phyloP scores from a whole-genome alignment of 2,888 invertebrate genomes.

The Sphaerophoria taeniata region DNA sequence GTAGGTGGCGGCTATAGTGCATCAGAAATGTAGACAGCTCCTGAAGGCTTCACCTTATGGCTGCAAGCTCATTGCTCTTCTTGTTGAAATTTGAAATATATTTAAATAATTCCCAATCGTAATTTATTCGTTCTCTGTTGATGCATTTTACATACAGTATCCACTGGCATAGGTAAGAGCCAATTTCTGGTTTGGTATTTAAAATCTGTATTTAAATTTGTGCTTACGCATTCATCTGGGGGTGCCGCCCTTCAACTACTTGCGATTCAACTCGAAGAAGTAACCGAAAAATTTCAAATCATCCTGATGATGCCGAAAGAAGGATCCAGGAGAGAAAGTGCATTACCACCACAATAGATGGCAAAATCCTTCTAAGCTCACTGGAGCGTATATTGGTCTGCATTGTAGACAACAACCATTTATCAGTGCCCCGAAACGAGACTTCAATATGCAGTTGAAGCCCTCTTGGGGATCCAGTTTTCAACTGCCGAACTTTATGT shows the following conservation, averaged over 20 bases:
- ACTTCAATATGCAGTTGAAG: constrained; percentile 50
- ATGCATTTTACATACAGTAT: constrained; percentile 60
- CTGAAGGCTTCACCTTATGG: neutral
- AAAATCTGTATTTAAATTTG: constrained; percentile 71
- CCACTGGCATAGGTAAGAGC: constrained; percentile 60
- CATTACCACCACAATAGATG: constrained; percentile 16
- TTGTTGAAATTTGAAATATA: constrained; percentile 31
- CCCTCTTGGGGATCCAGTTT: constrained; percentile 16
- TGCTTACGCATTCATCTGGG: constrained; percentile 54
- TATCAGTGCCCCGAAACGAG: constrained; percentile 37
- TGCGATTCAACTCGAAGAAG: constrained; percentile 14
- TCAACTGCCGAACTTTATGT: constrained; percentile 9
- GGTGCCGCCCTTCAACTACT: neutral
- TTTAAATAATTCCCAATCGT: constrained; percentile 69
- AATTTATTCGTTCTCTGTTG: constrained; percentile 54
- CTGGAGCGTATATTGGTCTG: constrained; percentile 65
- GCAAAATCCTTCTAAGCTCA: constrained; percentile 8
- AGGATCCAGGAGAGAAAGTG: constrained; percentile 16
- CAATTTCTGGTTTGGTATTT: constrained; percentile 67
- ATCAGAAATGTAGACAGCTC: neutral
- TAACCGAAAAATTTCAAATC: constrained; percentile 60
- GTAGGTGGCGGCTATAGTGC: neutral
- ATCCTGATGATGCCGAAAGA: constrained; percentile 48
- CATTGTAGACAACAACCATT: constrained; percentile 59
- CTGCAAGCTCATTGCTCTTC: neutral